phyloP scores from a whole-genome alignment of 2,797 vertebrate genomes.

The Syndactyla subalaris region DNA sequence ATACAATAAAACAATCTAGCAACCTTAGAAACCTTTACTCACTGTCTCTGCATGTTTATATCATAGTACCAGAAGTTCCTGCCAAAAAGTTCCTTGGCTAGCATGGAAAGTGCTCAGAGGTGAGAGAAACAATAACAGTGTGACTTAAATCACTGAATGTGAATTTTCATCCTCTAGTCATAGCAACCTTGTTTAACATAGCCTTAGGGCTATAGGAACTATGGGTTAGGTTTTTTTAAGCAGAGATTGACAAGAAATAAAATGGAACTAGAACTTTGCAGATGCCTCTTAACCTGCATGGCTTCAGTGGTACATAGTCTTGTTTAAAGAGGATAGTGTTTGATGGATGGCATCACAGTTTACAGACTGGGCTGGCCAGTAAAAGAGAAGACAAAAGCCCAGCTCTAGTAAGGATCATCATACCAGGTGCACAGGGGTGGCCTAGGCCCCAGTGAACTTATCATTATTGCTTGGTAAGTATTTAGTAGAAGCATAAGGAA shows the following conservation, averaged over 20 bases:
- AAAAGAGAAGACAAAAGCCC: background rate
- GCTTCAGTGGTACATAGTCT: background rate
- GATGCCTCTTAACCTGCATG: background rate
- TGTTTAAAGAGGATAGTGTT: background rate
- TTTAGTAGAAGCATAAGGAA: background rate
- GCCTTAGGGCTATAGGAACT: background rate
- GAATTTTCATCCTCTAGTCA: background rate
- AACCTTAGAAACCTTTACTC: background rate
- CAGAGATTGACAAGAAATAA: background rate
- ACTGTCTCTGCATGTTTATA: background rate
- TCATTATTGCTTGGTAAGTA: background rate
- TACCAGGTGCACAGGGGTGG: fast-evolving
- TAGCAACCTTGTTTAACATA: background rate
- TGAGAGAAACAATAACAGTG: background rate
- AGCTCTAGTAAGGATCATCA: background rate
- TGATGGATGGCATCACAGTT: background rate
- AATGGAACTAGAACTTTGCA: background rate
- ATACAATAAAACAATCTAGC: background rate
- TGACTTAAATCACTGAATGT: background rate
- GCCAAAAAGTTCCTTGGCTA: background rate
- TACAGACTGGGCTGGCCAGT: background rate
- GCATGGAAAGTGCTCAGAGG: background rate
- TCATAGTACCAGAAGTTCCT: background rate
- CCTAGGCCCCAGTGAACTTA: background rate
- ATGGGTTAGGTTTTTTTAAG: fast-evolving